These are phyloP conservation scores for Synergus japonicus DNA, from an alignment of 2,888 invertebrate genomes.

Conservation along the genomic window DNA sequence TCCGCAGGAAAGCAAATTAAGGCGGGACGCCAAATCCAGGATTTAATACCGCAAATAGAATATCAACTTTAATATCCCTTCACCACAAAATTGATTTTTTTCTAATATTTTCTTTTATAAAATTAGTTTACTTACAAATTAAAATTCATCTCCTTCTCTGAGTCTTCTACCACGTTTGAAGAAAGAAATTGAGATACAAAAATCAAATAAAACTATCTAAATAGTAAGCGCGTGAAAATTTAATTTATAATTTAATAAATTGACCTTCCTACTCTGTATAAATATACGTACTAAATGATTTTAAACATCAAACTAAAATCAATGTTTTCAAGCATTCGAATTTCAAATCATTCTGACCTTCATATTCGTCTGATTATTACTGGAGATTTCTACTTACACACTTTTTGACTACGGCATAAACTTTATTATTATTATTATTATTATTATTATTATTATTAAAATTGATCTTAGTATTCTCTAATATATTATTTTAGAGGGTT, in stretches of 20 bases:
- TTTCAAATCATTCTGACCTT: neutral
- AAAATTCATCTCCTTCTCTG: neutral
- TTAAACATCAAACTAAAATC: neutral
- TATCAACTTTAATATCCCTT: neutral
- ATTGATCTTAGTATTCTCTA: neutral
- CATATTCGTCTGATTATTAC: neutral
- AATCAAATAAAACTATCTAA: no score
- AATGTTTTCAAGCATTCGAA: neutral
- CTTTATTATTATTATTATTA: no score
- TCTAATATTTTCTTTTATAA: neutral
- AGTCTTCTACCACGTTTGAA: no score
- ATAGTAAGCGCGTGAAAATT: no score
- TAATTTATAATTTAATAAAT: no score
- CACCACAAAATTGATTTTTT: neutral
- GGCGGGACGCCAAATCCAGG: neutral
- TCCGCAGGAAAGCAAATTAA: slow-evolving; percentile 1
- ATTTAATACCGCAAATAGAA: slow-evolving; percentile 1
- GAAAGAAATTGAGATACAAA: neutral
- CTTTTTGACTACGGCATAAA: neutral
- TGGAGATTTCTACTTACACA: neutral
- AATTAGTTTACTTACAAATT: neutral
- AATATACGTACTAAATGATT: neutral
- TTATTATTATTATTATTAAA: neutral
- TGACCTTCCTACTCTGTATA: no score
- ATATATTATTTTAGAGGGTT: neutral